These are phyloP conservation scores for Falco columbarius DNA, from an alignment of 2,797 vertebrate species.

Conservation along the genomic window DNA sequence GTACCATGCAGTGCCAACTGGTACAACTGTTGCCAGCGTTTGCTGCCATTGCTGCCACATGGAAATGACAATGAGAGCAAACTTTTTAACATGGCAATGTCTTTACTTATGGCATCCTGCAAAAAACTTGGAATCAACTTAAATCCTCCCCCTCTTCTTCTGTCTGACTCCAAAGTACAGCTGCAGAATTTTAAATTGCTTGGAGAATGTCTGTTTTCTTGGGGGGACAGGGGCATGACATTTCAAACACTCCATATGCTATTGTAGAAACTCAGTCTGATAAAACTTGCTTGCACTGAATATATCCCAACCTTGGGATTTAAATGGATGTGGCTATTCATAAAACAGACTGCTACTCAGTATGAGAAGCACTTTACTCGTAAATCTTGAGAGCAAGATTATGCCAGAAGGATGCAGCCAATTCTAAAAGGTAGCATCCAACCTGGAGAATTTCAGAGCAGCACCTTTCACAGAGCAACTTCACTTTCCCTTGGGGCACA, in stretches of 20 bases:
- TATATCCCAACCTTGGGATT: not conserved
- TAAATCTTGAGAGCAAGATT: not conserved
- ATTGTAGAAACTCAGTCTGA: not conserved
- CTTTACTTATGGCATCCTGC: not conserved
- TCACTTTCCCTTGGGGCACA: not conserved
- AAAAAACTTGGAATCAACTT: not conserved
- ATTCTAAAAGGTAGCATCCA: not conserved
- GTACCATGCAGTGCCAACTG: not conserved
- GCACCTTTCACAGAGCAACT: not conserved
- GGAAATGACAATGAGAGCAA: not conserved
- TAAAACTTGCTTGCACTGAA: not conserved
- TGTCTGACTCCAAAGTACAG: not conserved
- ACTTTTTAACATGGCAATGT: not conserved
- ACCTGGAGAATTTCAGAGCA: not conserved
- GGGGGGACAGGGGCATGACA: not conserved
- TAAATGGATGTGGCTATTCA: not conserved
- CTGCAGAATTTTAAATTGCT: not conserved
- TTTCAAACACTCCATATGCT: not conserved
- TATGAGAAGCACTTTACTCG: not conserved
- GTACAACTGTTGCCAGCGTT: not conserved
- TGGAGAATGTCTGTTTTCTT: not conserved
- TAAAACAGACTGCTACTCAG: not conserved
- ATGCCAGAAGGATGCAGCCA: not conserved
- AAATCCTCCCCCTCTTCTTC: not conserved
- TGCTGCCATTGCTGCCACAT: not conserved